Evolutionary conservation across 2,113 vertebrate species (phyloP).

Genomic region (Nanorana parkeri): DNA sequence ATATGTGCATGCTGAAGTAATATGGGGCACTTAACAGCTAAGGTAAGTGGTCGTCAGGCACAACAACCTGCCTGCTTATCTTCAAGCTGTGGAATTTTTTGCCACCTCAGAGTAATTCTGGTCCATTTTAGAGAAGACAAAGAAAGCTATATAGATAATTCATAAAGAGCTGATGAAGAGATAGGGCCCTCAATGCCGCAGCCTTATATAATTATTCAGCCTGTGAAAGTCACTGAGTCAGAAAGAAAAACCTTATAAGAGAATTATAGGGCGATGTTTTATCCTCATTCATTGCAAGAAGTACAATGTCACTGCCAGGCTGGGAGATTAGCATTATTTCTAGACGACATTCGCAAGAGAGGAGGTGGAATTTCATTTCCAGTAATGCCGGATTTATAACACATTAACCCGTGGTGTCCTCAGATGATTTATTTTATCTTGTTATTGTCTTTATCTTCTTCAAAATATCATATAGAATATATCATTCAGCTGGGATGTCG

Average conservation of each 20-base stretch:
- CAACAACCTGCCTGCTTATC: too few species aligned
- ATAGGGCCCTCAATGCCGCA: neutral
- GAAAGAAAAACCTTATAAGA: slow-evolving; percentile 29
- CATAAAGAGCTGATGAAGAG: neutral
- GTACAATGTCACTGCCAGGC: slow-evolving; percentile 40
- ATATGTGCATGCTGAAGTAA: too few species aligned
- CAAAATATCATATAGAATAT: neutral
- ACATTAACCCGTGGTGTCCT: neutral
- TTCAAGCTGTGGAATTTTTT: too few species aligned
- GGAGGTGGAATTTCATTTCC: slow-evolving; percentile 1
- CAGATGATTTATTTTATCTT: neutral
- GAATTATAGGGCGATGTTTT: slow-evolving; percentile 33
- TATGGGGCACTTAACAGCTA: too few species aligned
- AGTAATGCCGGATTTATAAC: too few species aligned
- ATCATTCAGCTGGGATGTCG: neutral
- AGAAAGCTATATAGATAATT: slow-evolving; percentile 4
- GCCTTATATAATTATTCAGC: slow-evolving; percentile 16
- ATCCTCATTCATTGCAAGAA: slow-evolving; percentile 30
- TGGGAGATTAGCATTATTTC: slow-evolving; percentile 37
- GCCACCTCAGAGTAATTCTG: too few species aligned
- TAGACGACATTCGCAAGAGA: slow-evolving; percentile 20
- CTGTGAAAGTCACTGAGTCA: slow-evolving; percentile 31
- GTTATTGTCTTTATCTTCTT: neutral
- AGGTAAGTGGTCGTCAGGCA: too few species aligned
- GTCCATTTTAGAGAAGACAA: too few species aligned